Conservation (phyloP, 2,797 vertebrate species). For the Perodicticus potto region DNA sequence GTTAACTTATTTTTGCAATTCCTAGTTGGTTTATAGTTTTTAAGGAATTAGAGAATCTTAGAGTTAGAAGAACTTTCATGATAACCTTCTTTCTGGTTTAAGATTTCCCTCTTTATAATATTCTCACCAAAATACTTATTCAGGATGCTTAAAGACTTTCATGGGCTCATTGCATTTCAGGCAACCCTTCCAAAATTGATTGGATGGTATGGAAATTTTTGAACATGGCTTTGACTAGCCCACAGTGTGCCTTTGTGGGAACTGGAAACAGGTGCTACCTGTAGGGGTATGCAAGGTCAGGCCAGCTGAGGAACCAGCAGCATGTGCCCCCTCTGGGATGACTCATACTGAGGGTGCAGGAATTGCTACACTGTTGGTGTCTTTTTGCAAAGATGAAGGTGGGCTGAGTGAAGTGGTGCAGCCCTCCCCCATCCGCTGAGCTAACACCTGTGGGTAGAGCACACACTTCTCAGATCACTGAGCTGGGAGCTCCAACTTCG, state of each 20-base stretch:
- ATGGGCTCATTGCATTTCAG: neutral
- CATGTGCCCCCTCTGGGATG: neutral
- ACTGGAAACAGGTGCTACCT: neutral
- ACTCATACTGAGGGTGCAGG: neutral
- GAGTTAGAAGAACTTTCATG: neutral
- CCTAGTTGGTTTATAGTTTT: neutral
- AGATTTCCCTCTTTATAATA: neutral
- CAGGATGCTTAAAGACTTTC: neutral
- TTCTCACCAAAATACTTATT: neutral
- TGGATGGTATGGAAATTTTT: neutral
- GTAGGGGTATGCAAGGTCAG: neutral
- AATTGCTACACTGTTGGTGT: neutral
- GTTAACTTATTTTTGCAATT: neutral
- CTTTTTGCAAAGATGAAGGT: neutral
- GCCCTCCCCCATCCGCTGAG: neutral
- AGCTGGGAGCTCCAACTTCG: neutral
- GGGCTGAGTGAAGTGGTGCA: neutral
- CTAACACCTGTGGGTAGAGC: too few species aligned
- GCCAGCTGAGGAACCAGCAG: neutral
- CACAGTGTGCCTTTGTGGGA: neutral
- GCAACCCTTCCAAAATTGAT: neutral
- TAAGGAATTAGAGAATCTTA: neutral
- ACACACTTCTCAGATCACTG: neutral
- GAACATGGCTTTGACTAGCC: neutral
- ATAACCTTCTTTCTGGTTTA: neutral